Evolutionary conservation across 2,888 invertebrate species (phyloP), one percentile per base, ranked within the genome.

Genomic region (Callosobruchus maculatus): DNA sequence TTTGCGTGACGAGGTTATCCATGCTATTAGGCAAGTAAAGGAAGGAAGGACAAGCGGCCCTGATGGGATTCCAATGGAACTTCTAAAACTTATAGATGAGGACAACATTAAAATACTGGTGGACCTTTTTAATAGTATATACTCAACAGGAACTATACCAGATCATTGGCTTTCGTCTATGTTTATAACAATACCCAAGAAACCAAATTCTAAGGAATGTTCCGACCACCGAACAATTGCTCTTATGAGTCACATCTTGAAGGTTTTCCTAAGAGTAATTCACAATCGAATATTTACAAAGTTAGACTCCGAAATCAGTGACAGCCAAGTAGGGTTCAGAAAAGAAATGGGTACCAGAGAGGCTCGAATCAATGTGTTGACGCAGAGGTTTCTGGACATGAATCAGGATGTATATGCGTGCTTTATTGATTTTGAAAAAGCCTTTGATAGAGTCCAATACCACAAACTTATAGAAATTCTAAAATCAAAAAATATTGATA

Each of bases 161-260:
- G 70, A 72, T 20, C 70, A 74, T n/a, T 74, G 70, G 72, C 30
- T 74, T 22, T 4, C 20, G 20, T 75, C 75, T 31, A 73, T 73
- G 9, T 75, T 74, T 31, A 68, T 74, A 18, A 49, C 75, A 70
- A 20, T 73, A 69, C 73, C 70, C 68, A 75, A 49, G 70, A 70
- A 70, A 22, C 26, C 70, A 20, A 70, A 70, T 20, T 3, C 70
- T 13, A 70, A 26, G 26, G 67, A 71, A 75, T 75, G 74, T 31
- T 30, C 26, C 5, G 73, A 71, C 20, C 69, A 75, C 26, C 71
- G 74, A 69, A 30, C 22, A 21, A 74, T 76, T 21, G 72, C 72
- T 68, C 73, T 74, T 18, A 74, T 74, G 72, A 72, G 76, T 69
- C 74, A 76, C 22, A 68, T 71, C 18, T 69, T 74, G 22, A 76